Percentiles rank a stretch among this genome's conserved stretches.
These are phyloP conservation scores for Sialis fuliginosa DNA, from an alignment of 2,888 invertebrate genomes.

Conservation along the genomic window DNA sequence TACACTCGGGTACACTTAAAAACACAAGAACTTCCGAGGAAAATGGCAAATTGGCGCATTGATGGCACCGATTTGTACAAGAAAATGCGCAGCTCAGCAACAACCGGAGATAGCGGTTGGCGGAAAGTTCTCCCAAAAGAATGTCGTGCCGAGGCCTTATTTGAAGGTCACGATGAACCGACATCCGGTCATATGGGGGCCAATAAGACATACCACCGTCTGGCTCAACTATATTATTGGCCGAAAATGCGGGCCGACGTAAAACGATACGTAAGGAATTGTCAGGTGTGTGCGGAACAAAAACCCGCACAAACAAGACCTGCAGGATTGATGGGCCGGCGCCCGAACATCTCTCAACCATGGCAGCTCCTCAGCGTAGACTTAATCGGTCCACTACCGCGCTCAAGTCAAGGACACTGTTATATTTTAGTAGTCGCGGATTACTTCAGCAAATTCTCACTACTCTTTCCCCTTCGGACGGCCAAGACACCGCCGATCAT, in stretches of 20 bases:
- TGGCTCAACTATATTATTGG: conserved; percentile 11
- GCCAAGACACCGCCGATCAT: no score
- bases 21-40: not conserved
- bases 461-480: no score
- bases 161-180: conserved; percentile 7
- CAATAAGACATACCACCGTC: conserved; percentile 9
- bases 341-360: not conserved
- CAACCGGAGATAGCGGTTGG: conserved; percentile 2
- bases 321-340: not conserved
- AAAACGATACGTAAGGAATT: conserved; percentile 8
- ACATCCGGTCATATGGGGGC: conserved; percentile 10
- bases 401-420: conserved; percentile 2
- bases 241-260: conserved; percentile 11
- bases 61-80: conserved; percentile 1
- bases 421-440: conserved; percentile 12
- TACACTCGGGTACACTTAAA: not conserved
- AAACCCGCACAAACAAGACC: not conserved
- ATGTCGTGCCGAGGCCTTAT: not conserved
- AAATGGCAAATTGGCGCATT: conserved; percentile 5
- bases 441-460: not conserved
- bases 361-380: conserved; percentile 11
- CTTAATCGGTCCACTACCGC: conserved; percentile 9
- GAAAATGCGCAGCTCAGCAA: not conserved
- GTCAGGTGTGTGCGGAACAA: conserved; percentile 4
- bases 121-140: conserved; percentile 8